A percentile compares a stretch with the other conserved stretches of the same genome.
Evolutionary conservation across 2,113 vertebrate genomes (phyloP).

Genomic region (Dicentrarchus labrax): DNA sequence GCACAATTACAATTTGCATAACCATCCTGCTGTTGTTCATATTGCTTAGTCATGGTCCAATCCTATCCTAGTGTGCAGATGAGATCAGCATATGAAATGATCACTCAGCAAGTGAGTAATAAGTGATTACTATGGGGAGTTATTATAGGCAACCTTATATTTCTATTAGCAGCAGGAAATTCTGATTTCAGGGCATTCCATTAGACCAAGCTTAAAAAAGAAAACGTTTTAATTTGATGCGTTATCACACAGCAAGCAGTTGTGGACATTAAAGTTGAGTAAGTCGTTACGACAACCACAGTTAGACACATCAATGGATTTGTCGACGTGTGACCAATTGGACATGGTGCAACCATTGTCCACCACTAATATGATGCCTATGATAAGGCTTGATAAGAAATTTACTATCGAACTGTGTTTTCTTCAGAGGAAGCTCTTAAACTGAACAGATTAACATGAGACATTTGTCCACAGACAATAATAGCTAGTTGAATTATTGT

Average conservation of each 20-base stretch:
- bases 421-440: background rate
- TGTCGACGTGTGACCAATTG: background rate
- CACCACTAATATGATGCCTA: background rate
- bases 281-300: background rate
- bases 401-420: background rate
- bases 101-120: background rate
- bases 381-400: background rate
- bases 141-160: background rate
- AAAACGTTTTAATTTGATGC: background rate
- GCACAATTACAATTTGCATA: background rate
- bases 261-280: background rate
- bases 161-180: constrained; percentile 21
- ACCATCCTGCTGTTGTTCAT: background rate
- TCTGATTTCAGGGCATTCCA: constrained; percentile 9
- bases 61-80: background rate
- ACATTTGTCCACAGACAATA: background rate
- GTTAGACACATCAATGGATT: background rate
- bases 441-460: background rate
- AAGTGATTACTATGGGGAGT: background rate
- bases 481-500: background rate
- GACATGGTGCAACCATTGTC: background rate
- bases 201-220: background rate
- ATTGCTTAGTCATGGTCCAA: background rate
- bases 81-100: background rate
- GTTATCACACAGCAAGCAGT: background rate